Conservation (phyloP, 2,888 invertebrate genomes). For the Archips crataeganus region DNA sequence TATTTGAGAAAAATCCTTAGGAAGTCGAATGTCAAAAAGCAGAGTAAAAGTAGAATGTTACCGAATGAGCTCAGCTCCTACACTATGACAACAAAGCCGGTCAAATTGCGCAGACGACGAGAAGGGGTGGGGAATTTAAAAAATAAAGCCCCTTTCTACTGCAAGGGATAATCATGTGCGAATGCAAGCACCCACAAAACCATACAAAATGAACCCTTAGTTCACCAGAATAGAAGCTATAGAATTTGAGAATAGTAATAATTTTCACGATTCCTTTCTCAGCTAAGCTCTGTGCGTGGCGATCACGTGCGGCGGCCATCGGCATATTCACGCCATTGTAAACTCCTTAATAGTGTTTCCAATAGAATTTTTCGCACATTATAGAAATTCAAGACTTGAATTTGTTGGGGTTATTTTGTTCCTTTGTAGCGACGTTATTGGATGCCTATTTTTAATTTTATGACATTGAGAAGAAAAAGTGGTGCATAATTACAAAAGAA, state of each 20-base stretch:
- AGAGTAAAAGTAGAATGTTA: background rate
- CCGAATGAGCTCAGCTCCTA: constrained; percentile 22
- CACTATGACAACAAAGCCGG: constrained; percentile 57
- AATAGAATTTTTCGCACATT: constrained; percentile 46
- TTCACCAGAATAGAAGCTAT: constrained; percentile 10
- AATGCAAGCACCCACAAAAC: constrained; percentile 42
- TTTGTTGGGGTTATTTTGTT: background rate
- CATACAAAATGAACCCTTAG: constrained; percentile 22
- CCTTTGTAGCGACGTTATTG: background rate
- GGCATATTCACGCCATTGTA: constrained; percentile 65
- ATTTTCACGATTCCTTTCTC: constrained; percentile 52
- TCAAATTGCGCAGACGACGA: constrained; percentile 61
- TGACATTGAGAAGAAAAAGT: background rate
- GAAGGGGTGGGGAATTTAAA: constrained; percentile 73
- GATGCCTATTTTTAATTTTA: background rate
- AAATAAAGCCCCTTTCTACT: constrained; percentile 67
- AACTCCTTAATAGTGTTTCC: constrained; percentile 52
- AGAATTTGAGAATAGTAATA: constrained; percentile 34
- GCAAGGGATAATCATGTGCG: constrained; percentile 62
- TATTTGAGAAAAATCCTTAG: too few species aligned
- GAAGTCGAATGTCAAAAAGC: too few species aligned
- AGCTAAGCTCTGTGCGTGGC: constrained; percentile 60
- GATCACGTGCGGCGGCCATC: constrained; percentile 63
- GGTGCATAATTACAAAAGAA: background rate
- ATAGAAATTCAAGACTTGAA: constrained; percentile 14